These are phyloP conservation scores for Melanchra persicariae DNA, from an alignment of 2,888 invertebrate genomes.

Conservation along the genomic window DNA sequence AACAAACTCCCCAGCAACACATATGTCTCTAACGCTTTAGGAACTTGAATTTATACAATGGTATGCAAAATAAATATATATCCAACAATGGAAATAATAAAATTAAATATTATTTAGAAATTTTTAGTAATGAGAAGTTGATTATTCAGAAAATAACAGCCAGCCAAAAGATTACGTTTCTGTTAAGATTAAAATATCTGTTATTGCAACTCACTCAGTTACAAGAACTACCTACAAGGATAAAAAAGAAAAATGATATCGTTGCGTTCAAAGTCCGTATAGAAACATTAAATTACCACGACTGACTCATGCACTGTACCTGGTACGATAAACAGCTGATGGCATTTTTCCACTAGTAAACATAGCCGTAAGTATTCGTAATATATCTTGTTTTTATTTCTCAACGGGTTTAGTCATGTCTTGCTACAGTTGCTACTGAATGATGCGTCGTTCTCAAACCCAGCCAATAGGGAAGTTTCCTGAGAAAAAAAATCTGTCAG, in stretches of 20 bases:
- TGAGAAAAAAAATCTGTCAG: no score
- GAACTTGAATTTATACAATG: no score
- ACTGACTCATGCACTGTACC: slow-evolving; percentile 51
- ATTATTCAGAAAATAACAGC: background rate
- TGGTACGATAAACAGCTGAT: slow-evolving; percentile 56
- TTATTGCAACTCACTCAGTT: background rate
- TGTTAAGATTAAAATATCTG: background rate
- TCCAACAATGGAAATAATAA: no score
- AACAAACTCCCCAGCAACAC: no score
- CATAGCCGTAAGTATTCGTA: slow-evolving; percentile 17
- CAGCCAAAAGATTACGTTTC: background rate
- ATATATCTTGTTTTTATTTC: slow-evolving; percentile 16
- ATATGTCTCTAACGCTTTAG: no score
- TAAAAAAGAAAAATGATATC: slow-evolving; percentile 1
- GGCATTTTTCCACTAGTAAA: slow-evolving; percentile 47
- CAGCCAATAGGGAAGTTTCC: no score
- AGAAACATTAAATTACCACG: slow-evolving; percentile 29
- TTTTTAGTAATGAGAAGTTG: no score
- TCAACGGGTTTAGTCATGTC: background rate
- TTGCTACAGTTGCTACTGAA: no score
- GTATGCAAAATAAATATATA: no score
- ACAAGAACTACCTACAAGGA: background rate
- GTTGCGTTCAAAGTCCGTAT: slow-evolving; percentile 33
- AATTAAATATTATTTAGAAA: no score
- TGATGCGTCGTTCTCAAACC: background rate